These are phyloP conservation scores for Zaprionus gabonicus DNA, from an alignment of 1,140 invertebrate genomes.

Conservation along the genomic window DNA sequence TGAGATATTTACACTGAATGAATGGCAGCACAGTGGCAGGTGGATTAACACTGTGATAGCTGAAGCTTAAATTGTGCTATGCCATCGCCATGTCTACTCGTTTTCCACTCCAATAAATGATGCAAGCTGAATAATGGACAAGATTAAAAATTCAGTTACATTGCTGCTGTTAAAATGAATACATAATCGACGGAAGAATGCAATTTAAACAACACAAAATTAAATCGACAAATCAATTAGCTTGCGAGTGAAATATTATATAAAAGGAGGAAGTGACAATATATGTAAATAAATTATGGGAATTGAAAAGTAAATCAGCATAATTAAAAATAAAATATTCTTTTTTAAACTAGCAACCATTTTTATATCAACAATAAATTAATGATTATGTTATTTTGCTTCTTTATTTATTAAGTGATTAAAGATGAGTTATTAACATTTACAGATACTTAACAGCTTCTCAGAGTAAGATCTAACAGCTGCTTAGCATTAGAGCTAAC, in stretches of 20 bases:
- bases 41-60: slow-evolving; percentile 28
- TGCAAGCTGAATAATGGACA: not conserved
- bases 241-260: not conserved
- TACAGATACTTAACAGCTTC: too few relatives aligned
- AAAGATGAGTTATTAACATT: too few relatives aligned
- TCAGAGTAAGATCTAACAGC: too few relatives aligned
- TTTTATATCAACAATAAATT: too few relatives aligned
- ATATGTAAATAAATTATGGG: not conserved
- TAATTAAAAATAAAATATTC: too few relatives aligned
- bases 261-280: not conserved
- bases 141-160: not conserved
- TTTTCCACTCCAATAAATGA: slow-evolving; percentile 1
- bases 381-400: too few relatives aligned
- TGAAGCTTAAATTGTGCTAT: not conserved
- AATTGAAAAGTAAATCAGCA: too few relatives aligned
- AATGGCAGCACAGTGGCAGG: slow-evolving; percentile 14
- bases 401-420: too few relatives aligned
- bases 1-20: slow-evolving; percentile 8
- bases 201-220: not conserved
- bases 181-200: not conserved
- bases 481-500: too few relatives aligned
- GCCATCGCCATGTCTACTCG: not conserved
- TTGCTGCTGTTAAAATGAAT: not conserved
- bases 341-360: too few relatives aligned
- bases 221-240: not conserved